Evolutionary conservation across 2,797 vertebrate genomes (phyloP).

Genomic region (Pogoniulus pusillus): DNA sequence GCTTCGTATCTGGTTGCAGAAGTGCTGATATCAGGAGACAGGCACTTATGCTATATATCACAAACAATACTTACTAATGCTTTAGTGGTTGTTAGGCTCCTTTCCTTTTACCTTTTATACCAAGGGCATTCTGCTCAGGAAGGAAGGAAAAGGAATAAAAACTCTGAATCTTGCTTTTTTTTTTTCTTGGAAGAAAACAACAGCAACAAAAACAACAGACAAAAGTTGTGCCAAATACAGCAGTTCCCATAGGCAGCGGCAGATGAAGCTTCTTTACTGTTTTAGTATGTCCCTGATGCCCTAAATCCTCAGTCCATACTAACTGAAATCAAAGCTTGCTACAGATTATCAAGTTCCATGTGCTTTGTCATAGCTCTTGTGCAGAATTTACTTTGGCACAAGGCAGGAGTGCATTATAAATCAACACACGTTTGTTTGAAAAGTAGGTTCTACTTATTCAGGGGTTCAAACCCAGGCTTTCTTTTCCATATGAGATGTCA

Average conservation of each 20-base stretch:
- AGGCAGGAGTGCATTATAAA: conserved; percentile 34
- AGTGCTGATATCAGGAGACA: background rate
- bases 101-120: background rate
- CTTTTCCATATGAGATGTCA: conserved; percentile 33
- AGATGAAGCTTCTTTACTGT: background rate
- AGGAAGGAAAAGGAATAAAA: background rate
- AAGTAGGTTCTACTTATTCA: conserved; percentile 44
- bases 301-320: background rate
- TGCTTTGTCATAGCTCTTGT: background rate
- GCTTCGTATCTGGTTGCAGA: background rate
- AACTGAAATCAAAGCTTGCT: conserved; percentile 19
- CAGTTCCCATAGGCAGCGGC: background rate
- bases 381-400: conserved; percentile 41
- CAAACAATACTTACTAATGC: background rate
- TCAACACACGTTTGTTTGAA: conserved; percentile 53
- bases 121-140: background rate
- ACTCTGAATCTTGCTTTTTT: background rate
- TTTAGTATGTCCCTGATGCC: background rate
- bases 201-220: background rate
- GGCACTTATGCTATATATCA: background rate
- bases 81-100: background rate
- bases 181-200: background rate
- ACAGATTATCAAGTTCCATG: background rate
- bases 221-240: background rate
- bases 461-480: conserved; percentile 42